Conservation (phyloP, 1,140 invertebrate species). For the Bactericera cockerelli region DNA sequence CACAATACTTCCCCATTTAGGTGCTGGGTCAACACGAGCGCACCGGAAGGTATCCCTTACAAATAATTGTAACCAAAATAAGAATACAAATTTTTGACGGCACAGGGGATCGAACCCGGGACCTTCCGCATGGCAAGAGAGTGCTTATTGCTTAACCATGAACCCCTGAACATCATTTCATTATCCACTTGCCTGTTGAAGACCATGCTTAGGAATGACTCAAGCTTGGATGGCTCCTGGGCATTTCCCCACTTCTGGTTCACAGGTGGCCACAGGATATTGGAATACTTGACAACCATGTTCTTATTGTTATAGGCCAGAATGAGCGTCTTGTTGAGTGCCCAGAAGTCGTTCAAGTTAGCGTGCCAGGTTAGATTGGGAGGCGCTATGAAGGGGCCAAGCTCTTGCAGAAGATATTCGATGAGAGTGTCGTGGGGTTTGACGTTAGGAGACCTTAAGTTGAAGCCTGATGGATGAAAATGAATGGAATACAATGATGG, state of each 20-base stretch:
- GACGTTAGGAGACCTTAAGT: not conserved
- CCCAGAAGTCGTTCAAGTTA: slow-evolving; percentile 35
- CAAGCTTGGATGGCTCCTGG: slow-evolving; percentile 32
- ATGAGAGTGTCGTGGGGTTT: slow-evolving; percentile 33
- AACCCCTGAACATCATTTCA: too few relatives aligned
- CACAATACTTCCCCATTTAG: too few relatives aligned
- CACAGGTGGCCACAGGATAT: slow-evolving; percentile 31
- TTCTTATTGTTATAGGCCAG: slow-evolving; percentile 37
- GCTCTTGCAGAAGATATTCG: slow-evolving; percentile 32
- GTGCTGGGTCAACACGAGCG: too few relatives aligned
- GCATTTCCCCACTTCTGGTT: slow-evolving; percentile 44
- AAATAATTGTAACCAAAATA: too few relatives aligned
- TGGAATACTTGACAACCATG: slow-evolving; percentile 22
- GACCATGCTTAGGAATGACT: slow-evolving; percentile 30
- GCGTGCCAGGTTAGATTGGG: slow-evolving; percentile 31
- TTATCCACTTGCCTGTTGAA: slow-evolving; percentile 22
- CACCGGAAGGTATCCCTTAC: too few relatives aligned
- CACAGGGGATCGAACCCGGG: too few relatives aligned
- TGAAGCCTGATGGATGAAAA: too few relatives aligned
- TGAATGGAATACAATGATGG: too few relatives aligned
- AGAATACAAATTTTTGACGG: too few relatives aligned
- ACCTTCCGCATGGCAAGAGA: too few relatives aligned
- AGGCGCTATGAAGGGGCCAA: slow-evolving; percentile 33
- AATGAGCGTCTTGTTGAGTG: slow-evolving; percentile 34
- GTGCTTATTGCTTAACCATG: too few relatives aligned